These are phyloP conservation scores for Drosophila micromelanica DNA, from an alignment of 1,140 invertebrate genomes.

Conservation along the genomic window DNA sequence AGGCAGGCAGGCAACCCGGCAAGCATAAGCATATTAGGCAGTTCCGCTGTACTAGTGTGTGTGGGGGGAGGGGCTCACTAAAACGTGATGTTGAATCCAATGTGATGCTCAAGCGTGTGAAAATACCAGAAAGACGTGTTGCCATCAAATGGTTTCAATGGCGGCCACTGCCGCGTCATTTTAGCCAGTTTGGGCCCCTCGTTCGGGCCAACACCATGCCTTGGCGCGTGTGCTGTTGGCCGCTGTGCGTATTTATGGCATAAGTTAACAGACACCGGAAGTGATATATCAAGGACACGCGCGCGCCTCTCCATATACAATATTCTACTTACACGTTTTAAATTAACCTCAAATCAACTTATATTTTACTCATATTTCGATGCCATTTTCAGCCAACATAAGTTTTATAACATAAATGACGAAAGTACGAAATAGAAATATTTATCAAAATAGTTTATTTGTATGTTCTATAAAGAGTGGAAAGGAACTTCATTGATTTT, in stretches of 20 bases:
- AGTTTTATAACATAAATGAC: constrained; percentile 4
- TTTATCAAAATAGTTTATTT: too few species aligned
- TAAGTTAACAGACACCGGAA: constrained; percentile 81
- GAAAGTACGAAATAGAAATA: neutral
- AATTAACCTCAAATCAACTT: constrained; percentile 65
- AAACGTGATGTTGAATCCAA: constrained; percentile 84
- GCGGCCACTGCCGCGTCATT: constrained; percentile 34
- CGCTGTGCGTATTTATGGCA: constrained; percentile 74
- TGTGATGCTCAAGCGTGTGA: constrained; percentile 84
- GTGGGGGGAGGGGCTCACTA: constrained; percentile 56
- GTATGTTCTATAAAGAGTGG: too few species aligned
- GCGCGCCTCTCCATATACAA: constrained; percentile 4
- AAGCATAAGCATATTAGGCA: constrained; percentile 74
- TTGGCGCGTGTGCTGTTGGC: constrained; percentile 69
- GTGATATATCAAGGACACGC: constrained; percentile 80
- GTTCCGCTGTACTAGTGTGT: constrained; percentile 30
- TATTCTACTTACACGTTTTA: constrained; percentile 65
- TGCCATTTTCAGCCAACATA: neutral
- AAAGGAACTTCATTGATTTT: too few species aligned
- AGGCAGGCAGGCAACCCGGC: constrained; percentile 9
- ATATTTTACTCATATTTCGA: constrained; percentile 3
- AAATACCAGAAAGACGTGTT: constrained; percentile 84
- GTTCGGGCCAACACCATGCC: constrained; percentile 17
- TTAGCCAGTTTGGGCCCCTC: constrained; percentile 29
- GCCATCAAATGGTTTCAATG: constrained; percentile 77